Evolutionary conservation across 1,140 invertebrate species (phyloP), one percentile per base, ranked within the genome.

Genomic region (Formica selysi): DNA sequence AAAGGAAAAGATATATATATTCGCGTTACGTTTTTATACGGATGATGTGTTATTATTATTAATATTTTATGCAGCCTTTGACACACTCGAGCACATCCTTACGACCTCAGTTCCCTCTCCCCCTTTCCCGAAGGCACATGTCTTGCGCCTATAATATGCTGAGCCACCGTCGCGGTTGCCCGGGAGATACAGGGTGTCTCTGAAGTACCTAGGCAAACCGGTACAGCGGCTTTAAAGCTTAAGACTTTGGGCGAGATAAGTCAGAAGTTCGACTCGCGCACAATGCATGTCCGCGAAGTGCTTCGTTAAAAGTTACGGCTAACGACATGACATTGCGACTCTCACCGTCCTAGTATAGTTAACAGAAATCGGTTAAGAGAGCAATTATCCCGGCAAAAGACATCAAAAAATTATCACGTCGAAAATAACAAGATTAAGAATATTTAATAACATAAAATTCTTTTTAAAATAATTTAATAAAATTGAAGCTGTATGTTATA

Each of bases 171-270:
- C 79, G 16, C 4, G 68, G 54, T 83, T 83, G 79, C 73, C 54
- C 79, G 67, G 67, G 68, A 73, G 79, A 83, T 74, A 83, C 54
- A 83, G 67, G 57, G 79, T 83, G 79, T 73, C 79, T 83, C 73
- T 83, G 79, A 83, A 83, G 54, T 83, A 83, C 41, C 54, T 26
- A n/a, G n/a, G 79, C 79, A 73, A 59, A 83, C 54, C 57, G 79
- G 68, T 74, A 83, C 38, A 48, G 54, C 79, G 22, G 68, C 79
- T 83, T 83, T 83, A 73, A 83, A 29, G 68, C 79, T 83, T 83
- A 83, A 83, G 79, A 73, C 79, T 83, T 83, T 73, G 26, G 51
- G 79, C 38, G 57, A 83, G 79, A 83, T 83, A 83, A 83, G 79
- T 83, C 79, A 83, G 67, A 83, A 83, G 79, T 83, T 83, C 19